These are phyloP conservation scores for Lutjanus erythropterus DNA, from an alignment of 2,113 vertebrate genomes.

Conservation along the genomic window DNA sequence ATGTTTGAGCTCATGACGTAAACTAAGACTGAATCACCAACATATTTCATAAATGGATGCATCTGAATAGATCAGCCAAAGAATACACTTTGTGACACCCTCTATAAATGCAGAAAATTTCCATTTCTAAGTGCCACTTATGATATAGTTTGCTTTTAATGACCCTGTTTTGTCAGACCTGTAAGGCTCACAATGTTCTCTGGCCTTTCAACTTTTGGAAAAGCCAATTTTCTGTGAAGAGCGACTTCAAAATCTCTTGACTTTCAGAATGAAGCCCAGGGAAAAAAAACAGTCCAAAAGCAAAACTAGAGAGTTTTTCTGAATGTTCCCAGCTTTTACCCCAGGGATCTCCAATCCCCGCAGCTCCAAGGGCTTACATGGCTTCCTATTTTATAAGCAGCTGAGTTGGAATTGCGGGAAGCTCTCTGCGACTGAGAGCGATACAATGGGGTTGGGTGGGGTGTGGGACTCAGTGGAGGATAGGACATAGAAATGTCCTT, in stretches of 20 bases:
- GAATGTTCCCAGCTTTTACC: constrained; percentile 45
- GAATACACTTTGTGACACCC: neutral
- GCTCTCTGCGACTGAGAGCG: constrained; percentile 36
- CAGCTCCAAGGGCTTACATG: constrained; percentile 57
- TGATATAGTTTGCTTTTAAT: constrained; percentile 26
- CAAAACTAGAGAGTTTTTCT: constrained; percentile 30
- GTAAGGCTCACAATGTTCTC: constrained; percentile 6
- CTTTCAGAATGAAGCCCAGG: constrained; percentile 28
- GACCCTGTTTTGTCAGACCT: constrained; percentile 11
- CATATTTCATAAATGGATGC: constrained; percentile 2
- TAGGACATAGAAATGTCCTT: constrained; percentile 70
- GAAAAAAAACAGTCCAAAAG: constrained; percentile 27
- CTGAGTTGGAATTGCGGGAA: constrained; percentile 55
- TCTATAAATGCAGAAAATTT: neutral
- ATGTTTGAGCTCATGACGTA: constrained; percentile 1
- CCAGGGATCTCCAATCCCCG: constrained; percentile 46
- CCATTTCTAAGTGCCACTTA: neutral
- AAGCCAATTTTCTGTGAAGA: constrained; percentile 51
- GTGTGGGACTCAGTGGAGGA: constrained; percentile 40
- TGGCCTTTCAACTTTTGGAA: constrained; percentile 37
- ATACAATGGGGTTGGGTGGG: constrained; percentile 46
- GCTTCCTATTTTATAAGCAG: constrained; percentile 65
- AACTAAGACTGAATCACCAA: constrained; percentile 11
- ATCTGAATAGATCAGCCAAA: constrained; percentile 17
- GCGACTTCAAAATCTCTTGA: constrained; percentile 44